phyloP scores from a whole-genome alignment of 2,888 invertebrate genomes.

The Coleophora flavipennella region DNA sequence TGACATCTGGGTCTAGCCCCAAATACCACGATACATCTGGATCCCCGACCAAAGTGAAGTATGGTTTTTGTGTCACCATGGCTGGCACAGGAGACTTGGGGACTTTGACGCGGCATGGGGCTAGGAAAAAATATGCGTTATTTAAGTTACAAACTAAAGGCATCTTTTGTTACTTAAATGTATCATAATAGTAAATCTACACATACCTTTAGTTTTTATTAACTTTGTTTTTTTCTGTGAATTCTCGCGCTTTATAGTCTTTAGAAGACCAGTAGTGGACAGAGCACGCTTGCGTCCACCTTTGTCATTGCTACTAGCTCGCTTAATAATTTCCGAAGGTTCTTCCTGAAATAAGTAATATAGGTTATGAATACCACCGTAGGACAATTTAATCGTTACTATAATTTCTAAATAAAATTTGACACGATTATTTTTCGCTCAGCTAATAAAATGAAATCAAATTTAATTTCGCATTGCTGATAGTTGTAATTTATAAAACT shows the following conservation, averaged over 20 bases:
- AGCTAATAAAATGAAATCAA: background rate
- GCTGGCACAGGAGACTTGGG: slow-evolving; percentile 41
- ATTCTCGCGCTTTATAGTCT: slow-evolving; percentile 20
- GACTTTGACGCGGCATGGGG: slow-evolving; percentile 32
- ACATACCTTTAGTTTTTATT: slow-evolving; percentile 40
- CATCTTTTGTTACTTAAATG: too few species aligned
- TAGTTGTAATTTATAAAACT: background rate
- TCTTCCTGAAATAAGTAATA: slow-evolving; percentile 23
- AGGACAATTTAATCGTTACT: too few species aligned
- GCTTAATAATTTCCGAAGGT: slow-evolving; percentile 22
- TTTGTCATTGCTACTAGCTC: slow-evolving; percentile 30
- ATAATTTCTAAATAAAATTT: too few species aligned
- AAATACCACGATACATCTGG: slow-evolving; percentile 63
- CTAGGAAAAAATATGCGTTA: slow-evolving; percentile 14
- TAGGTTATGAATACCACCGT: too few species aligned
- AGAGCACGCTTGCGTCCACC: slow-evolving; percentile 52
- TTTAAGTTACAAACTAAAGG: too few species aligned
- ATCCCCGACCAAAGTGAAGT: slow-evolving; percentile 50
- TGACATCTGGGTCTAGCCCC: slow-evolving; percentile 58
- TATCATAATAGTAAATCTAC: too few species aligned
- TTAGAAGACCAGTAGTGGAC: slow-evolving; percentile 25
- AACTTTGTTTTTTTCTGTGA: slow-evolving; percentile 36
- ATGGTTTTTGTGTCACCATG: slow-evolving; percentile 39
- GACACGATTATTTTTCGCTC: background rate
- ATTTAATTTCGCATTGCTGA: too few species aligned